phyloP scores from a whole-genome alignment of 2,797 vertebrate species.

The Lacerta bilineata region DNA sequence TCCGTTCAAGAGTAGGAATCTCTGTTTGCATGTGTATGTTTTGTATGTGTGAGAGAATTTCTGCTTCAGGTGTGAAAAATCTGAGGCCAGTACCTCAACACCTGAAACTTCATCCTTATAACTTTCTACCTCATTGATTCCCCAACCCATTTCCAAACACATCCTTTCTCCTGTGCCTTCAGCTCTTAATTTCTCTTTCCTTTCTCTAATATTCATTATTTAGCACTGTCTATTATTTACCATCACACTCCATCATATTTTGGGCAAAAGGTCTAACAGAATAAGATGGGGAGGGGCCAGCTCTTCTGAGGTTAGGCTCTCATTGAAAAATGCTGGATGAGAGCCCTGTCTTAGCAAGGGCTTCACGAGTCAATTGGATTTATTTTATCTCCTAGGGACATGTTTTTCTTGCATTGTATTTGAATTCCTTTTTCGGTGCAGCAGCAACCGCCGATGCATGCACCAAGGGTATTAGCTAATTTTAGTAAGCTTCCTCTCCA shows the following conservation, averaged over 20 bases:
- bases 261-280: slow-evolving; percentile 38
- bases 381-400: slow-evolving; percentile 30
- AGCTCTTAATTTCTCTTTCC: slow-evolving; percentile 42
- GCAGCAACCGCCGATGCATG: neutral
- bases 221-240: slow-evolving; percentile 42
- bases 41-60: neutral
- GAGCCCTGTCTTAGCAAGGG: slow-evolving; percentile 28
- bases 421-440: slow-evolving; percentile 29
- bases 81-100: neutral
- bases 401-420: slow-evolving; percentile 30
- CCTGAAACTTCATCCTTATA: slow-evolving; percentile 19
- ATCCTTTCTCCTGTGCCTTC: slow-evolving; percentile 26
- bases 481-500: slow-evolving; percentile 45
- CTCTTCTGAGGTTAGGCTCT: slow-evolving; percentile 27
- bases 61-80: neutral
- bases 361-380: slow-evolving; percentile 44
- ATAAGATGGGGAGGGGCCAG: slow-evolving; percentile 14
- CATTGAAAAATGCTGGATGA: slow-evolving; percentile 31
- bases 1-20: neutral
- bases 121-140: slow-evolving; percentile 48
- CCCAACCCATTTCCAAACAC: slow-evolving; percentile 45
- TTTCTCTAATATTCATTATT: slow-evolving; percentile 39
- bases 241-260: slow-evolving; percentile 12
- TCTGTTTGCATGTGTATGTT: neutral
- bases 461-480: slow-evolving; percentile 23